Percentiles rank a stretch among this genome's conserved stretches.
Conservation (phyloP, 2,113 vertebrate genomes). For the Hemichromis elongatus region DNA sequence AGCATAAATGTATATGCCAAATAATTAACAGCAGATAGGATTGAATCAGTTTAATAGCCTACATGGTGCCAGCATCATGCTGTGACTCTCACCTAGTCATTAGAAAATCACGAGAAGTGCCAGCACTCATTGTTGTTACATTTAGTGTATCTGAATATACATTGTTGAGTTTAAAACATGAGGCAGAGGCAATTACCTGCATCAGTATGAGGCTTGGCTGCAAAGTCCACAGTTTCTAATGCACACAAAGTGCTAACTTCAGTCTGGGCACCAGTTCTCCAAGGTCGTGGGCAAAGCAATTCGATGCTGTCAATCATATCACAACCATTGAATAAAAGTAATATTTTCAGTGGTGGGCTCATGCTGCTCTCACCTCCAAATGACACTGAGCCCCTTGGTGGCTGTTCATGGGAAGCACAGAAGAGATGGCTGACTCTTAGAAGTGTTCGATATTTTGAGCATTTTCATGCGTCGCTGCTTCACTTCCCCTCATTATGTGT, state of each 20-base stretch:
- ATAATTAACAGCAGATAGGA: background rate
- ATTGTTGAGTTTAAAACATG: background rate
- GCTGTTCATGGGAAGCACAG: constrained; percentile 1
- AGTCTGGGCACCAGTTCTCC: constrained; percentile 15
- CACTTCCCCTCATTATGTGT: constrained; percentile 4
- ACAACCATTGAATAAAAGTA: constrained; percentile 46
- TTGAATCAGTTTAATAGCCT: background rate
- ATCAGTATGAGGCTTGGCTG: background rate
- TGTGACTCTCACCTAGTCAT: background rate
- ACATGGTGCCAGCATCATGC: background rate
- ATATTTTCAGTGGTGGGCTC: constrained; percentile 47
- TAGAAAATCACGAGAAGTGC: background rate
- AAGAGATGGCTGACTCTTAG: constrained; percentile 11
- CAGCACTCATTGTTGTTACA: background rate
- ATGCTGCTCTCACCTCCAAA: constrained; percentile 54
- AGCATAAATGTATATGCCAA: background rate
- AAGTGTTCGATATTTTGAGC: constrained; percentile 16
- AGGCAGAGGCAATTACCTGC: background rate
- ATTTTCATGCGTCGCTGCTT: constrained; percentile 19
- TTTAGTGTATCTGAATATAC: background rate
- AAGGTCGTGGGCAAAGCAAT: constrained; percentile 47
- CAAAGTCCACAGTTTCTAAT: constrained; percentile 10
- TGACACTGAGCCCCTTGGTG: constrained; percentile 37
- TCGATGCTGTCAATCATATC: constrained; percentile 49
- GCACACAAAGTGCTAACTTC: constrained; percentile 20